Evolutionary conservation across 2,888 invertebrate genomes (phyloP).

Genomic region (Drosophila paracracens): DNA sequence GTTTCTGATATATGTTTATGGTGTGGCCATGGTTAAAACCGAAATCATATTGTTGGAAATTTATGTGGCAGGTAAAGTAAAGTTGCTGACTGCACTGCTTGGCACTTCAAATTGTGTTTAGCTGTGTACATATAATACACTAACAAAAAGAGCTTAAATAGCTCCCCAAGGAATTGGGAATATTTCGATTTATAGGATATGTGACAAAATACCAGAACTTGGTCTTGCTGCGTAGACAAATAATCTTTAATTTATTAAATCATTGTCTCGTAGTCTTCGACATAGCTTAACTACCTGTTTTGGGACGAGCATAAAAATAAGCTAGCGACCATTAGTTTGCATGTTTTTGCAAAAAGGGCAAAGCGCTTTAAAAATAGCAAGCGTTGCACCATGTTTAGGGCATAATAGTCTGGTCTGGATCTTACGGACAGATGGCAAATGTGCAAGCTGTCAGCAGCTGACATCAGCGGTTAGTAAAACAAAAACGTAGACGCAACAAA

Average conservation of each 20-base stretch:
- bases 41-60: conserved; percentile 72
- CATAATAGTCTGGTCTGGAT: conserved; percentile 36
- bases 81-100: conserved; percentile 17
- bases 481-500: conserved; percentile 5
- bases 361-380: conserved; percentile 45
- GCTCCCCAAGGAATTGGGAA: background rate
- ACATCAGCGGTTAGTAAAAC: conserved; percentile 50
- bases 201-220: background rate
- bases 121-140: conserved; percentile 17
- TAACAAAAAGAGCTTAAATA: conserved; percentile 17
- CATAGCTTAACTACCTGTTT: background rate
- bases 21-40: conserved; percentile 51
- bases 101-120: conserved; percentile 14
- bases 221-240: background rate
- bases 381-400: conserved; percentile 44
- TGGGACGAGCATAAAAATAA: conserved; percentile 23
- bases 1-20: conserved; percentile 69
- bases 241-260: background rate
- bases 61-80: conserved; percentile 55
- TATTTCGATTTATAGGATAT: background rate
- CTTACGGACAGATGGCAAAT: conserved; percentile 53
- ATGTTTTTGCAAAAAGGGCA: conserved; percentile 25
- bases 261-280: background rate
- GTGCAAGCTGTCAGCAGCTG: conserved; percentile 72
- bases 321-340: conserved; percentile 11